Base-by-base conservation (phyloP, 2,888 invertebrate genomes). In the Herminia tarsipennalis region DNA sequence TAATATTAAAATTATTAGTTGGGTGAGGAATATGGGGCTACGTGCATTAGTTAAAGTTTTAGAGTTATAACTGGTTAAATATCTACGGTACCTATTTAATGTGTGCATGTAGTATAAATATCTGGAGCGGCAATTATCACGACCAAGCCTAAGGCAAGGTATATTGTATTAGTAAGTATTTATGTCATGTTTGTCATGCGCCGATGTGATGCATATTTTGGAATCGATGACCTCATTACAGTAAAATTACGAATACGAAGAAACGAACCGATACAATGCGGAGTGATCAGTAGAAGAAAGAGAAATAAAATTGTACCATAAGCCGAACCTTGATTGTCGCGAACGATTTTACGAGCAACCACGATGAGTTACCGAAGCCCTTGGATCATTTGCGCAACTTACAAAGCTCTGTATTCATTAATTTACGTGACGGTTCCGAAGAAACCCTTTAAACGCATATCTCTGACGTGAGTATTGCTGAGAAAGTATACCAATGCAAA, bases 361-460 rank as follows among this genome's bases (percentile, higher is more conserved):
- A 52, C 65, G 50, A 75, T 76, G 78, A 83, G 69, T 80, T 78
- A 76, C 55, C 54, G 60, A 62, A 49, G 52, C 57, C 66, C 58
- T 55, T 50, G 58, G 66, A 68, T 70, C 73, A 67, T 75, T 75
- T 64, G 65, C 65, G 65, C 70, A 76, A 70, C 76, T 78, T 74
- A 70, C 76, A 71, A 71, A 67, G 69, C 63, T 60, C 68, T 60
- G 70, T 73, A 72, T 78, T 82, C 76, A 86, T 87, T 87, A 85
- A 86, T 86, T 86, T 86, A 86, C 79, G 76, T 70, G 78, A 81
- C 76, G 67, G 70, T 77, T 86, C 76, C 64, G 57, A 67, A 76
- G 79, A 86, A 86, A 80, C 66, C 70, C 67, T 75, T 78, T 75
- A 81, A 78, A 73, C 56, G 71, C 73, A 78, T 77, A 76, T 69